Evolutionary conservation across 2,113 vertebrate genomes (phyloP).

Genomic region (Thamnaconus septentrionalis): DNA sequence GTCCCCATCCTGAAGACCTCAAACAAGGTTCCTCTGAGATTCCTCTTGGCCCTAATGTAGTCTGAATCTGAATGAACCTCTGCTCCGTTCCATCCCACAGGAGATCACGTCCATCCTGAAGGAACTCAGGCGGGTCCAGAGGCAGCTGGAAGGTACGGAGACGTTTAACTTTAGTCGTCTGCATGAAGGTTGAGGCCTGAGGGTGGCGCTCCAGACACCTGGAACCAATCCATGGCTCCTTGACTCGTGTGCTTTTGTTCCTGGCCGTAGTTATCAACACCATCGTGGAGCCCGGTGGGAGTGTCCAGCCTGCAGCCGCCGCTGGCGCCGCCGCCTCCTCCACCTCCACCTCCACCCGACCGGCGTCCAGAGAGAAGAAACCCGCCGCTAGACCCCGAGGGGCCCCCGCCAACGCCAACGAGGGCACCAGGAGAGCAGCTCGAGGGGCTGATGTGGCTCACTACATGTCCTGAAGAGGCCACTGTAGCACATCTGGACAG

Average conservation of each 20-base stretch:
- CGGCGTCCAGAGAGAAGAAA: slow-evolving; percentile 72
- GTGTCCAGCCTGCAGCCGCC: slow-evolving; percentile 71
- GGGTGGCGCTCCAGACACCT: too few relatives aligned
- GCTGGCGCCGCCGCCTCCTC: slow-evolving; percentile 37
- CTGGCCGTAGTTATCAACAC: slow-evolving; percentile 87
- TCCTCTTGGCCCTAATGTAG: background rate
- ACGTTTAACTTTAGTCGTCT: background rate
- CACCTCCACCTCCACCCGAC: slow-evolving; percentile 63
- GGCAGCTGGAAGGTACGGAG: slow-evolving; percentile 89
- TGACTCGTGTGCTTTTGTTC: background rate
- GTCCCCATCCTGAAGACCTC: slow-evolving; percentile 93
- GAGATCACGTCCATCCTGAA: slow-evolving; percentile 93
- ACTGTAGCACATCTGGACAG: slow-evolving; percentile 36
- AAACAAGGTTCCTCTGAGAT: slow-evolving; percentile 83
- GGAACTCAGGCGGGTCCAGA: slow-evolving; percentile 90
- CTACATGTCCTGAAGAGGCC: slow-evolving; percentile 77
- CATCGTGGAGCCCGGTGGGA: slow-evolving; percentile 86
- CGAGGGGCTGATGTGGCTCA: slow-evolving; percentile 69
- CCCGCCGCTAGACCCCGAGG: slow-evolving; percentile 17
- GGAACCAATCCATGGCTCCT: background rate
- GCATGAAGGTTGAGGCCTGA: background rate
- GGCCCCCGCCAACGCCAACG: slow-evolving; percentile 47
- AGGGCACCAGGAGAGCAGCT: slow-evolving; percentile 58
- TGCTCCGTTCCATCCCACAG: slow-evolving; percentile 60
- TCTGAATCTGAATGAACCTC: background rate